Percentiles rank a stretch among this genome's conserved stretches.
phyloP scores from a whole-genome alignment of 2,113 vertebrate species.

The Melanostigma gelatinosum region DNA sequence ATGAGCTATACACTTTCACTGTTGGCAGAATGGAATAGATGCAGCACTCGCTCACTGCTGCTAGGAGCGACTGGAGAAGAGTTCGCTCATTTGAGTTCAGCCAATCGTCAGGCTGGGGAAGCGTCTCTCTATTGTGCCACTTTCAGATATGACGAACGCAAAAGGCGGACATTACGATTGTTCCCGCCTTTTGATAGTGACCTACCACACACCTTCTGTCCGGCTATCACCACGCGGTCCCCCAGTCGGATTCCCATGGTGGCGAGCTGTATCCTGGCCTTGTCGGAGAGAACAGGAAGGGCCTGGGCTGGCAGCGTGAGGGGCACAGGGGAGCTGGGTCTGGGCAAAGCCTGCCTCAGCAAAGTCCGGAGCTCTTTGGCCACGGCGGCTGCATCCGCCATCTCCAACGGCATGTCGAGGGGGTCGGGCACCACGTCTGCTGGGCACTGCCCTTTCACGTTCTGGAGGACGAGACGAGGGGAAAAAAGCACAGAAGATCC shows the following conservation, averaged over 20 bases:
- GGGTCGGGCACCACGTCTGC: conserved; percentile 94
- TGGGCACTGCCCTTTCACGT: conserved; percentile 92
- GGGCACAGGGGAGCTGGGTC: conserved; percentile 80
- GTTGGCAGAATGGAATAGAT: background rate
- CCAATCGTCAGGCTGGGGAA: background rate
- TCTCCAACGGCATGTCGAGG: conserved; percentile 94
- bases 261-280: conserved; percentile 83
- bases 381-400: conserved; percentile 91
- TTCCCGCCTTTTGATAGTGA: conserved; percentile 10
- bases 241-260: conserved; percentile 90
- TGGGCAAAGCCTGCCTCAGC: conserved; percentile 86
- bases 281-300: conserved; percentile 76
- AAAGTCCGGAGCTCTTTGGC: conserved; percentile 92
- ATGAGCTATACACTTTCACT: background rate
- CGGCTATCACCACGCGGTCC: conserved; percentile 94
- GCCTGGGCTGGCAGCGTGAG: conserved; percentile 78
- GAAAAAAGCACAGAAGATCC: background rate
- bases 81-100: conserved; percentile 22
- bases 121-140: conserved; percentile 2
- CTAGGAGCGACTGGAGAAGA: background rate
- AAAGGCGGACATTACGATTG: background rate
- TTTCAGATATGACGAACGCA: background rate
- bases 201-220: conserved; percentile 90
- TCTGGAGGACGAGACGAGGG: conserved; percentile 77
- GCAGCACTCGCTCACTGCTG: background rate